Evolutionary conservation across 2,888 invertebrate genomes (phyloP).

Genomic region (Rapana venosa): DNA sequence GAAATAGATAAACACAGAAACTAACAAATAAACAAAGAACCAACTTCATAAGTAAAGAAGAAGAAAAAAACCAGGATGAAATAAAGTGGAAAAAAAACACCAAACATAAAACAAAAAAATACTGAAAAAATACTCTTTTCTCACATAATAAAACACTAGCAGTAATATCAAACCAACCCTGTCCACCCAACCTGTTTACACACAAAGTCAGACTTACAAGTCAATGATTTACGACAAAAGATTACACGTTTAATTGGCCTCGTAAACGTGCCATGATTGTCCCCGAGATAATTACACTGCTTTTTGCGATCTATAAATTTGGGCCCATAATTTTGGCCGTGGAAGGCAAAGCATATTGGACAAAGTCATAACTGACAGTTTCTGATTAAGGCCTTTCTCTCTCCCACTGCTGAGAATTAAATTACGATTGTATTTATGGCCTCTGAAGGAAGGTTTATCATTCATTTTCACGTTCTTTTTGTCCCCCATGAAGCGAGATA

Average conservation of each 20-base stretch:
- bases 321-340: too few relatives aligned
- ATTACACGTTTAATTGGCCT: neutral
- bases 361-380: neutral
- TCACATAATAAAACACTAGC: neutral
- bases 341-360: too few relatives aligned
- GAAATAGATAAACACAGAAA: neutral
- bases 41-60: neutral
- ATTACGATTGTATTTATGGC: slow-evolving; percentile 1
- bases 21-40: neutral
- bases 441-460: neutral
- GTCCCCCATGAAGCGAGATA: neutral
- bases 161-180: neutral
- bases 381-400: neutral
- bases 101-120: neutral
- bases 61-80: neutral
- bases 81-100: neutral
- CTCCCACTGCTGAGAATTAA: neutral
- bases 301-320: neutral
- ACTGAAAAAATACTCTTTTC: neutral
- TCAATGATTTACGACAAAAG: neutral
- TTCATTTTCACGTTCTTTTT: neutral
- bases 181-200: neutral
- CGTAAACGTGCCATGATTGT: neutral
- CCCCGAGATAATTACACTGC: neutral
- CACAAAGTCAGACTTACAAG: neutral